A percentile compares a stretch with the other conserved stretches of the same genome.
Conservation (phyloP, 2,888 invertebrate genomes). For the Portevinia maculata region DNA sequence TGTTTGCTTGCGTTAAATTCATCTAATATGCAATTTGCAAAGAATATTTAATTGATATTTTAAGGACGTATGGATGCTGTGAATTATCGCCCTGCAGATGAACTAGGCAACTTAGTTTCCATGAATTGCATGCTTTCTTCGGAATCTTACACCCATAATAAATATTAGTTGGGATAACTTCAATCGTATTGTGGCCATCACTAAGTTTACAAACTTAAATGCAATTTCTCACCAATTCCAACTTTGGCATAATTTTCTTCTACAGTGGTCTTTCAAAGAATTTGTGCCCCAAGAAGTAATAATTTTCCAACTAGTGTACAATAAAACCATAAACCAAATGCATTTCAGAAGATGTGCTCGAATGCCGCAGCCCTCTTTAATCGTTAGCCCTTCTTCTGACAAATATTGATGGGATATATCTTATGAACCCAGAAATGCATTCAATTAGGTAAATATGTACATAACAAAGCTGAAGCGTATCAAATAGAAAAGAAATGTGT, state of each 20-base stretch:
- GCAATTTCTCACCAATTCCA: not conserved
- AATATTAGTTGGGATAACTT: no score
- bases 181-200: not conserved
- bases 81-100: not conserved
- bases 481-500: slow-evolving; percentile 2
- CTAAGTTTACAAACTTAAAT: not conserved
- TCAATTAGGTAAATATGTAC: slow-evolving; percentile 21
- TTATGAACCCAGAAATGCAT: not conserved
- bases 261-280: not conserved
- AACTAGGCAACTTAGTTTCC: no score
- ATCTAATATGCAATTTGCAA: slow-evolving; percentile 10
- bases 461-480: slow-evolving; percentile 2
- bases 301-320: not conserved
- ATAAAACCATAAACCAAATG: not conserved
- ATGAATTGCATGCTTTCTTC: no score
- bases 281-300: not conserved
- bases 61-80: not conserved
- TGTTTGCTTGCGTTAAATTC: not conserved
- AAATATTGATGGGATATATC: not conserved
- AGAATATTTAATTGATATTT: slow-evolving; percentile 10
- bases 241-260: not conserved
- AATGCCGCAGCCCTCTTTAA: not conserved
- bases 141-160: no score
- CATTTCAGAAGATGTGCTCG: not conserved
- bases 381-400: not conserved